A percentile compares a stretch with the other conserved stretches of the same genome.
phyloP scores from a whole-genome alignment of 2,113 vertebrate genomes.

The Pavo muticus region DNA sequence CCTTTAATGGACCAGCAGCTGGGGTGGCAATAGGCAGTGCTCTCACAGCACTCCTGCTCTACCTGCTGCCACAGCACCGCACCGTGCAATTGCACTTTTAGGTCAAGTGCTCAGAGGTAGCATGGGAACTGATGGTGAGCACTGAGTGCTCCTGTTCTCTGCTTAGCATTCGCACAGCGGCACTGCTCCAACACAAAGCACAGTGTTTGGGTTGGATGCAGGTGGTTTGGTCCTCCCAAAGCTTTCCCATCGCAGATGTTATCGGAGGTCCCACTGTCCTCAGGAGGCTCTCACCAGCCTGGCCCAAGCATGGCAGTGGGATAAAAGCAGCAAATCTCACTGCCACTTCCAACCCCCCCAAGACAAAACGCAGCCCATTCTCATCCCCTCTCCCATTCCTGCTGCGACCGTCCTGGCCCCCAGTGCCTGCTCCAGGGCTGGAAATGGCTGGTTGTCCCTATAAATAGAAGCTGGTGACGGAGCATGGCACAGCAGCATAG shows the following conservation, averaged over 20 bases:
- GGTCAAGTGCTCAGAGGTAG: not conserved
- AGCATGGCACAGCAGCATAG: not conserved
- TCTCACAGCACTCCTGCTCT: not conserved
- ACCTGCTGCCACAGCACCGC: not conserved
- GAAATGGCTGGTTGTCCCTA: fast-evolving
- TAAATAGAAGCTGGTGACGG: not conserved
- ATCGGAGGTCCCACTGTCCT: fast-evolving
- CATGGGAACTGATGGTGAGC: fast-evolving
- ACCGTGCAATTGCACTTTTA: not conserved
- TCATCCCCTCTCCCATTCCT: not conserved
- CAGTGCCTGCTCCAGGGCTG: not conserved
- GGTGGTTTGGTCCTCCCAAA: not conserved
- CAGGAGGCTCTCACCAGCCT: fast-evolving
- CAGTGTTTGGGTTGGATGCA: not conserved
- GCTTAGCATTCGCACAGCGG: not conserved
- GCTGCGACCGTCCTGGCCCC: not conserved
- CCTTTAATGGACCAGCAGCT: not conserved
- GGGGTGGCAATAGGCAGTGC: not conserved
- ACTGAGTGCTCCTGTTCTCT: too few relatives aligned
- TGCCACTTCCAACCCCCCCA: fast-evolving
- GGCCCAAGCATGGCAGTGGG: fast-evolving
- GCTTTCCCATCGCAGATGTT: not conserved
- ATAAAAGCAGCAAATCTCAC: not conserved
- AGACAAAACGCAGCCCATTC: fast-evolving
- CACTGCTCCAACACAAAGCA: fast-evolving